A percentile compares a stretch with the other conserved stretches of the same genome.
phyloP scores from a whole-genome alignment of 2,113 vertebrate species.

The Apeltes quadracus region DNA sequence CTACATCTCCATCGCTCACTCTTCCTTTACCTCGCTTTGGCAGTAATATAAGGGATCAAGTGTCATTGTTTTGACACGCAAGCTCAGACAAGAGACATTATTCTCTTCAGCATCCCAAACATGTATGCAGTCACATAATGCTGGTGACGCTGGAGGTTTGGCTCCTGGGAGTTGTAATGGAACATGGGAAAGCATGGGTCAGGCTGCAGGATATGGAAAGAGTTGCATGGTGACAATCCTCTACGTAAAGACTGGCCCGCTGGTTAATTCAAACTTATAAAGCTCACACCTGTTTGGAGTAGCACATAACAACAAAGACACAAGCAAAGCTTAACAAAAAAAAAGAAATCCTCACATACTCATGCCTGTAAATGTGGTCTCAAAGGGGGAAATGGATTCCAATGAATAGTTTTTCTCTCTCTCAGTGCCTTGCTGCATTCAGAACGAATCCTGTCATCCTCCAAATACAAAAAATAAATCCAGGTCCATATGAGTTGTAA shows the following conservation, averaged over 20 bases:
- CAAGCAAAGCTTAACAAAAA: not conserved
- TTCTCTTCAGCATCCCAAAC: conserved; percentile 56
- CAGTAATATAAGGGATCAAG: conserved; percentile 71
- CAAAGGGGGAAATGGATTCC: not conserved
- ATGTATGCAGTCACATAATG: conserved; percentile 46
- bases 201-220: not conserved
- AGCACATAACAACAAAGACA: not conserved
- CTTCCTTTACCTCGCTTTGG: conserved; percentile 12
- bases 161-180: conserved; percentile 17
- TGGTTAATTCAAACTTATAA: conserved; percentile 7
- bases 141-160: conserved; percentile 8
- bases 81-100: conserved; percentile 70
- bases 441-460: not conserved
- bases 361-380: not conserved
- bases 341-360: not conserved
- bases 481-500: not conserved
- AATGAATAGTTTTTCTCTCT: not conserved
- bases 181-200: not conserved
- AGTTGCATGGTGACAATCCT: conserved; percentile 10
- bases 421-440: not conserved
- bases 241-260: not conserved
- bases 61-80: conserved; percentile 79
- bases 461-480: not conserved
- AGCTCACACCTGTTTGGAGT: not conserved
- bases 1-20: conserved; percentile 25